Evolutionary conservation across 2,113 vertebrate species (phyloP).

Genomic region (Toxotes chatareus): DNA sequence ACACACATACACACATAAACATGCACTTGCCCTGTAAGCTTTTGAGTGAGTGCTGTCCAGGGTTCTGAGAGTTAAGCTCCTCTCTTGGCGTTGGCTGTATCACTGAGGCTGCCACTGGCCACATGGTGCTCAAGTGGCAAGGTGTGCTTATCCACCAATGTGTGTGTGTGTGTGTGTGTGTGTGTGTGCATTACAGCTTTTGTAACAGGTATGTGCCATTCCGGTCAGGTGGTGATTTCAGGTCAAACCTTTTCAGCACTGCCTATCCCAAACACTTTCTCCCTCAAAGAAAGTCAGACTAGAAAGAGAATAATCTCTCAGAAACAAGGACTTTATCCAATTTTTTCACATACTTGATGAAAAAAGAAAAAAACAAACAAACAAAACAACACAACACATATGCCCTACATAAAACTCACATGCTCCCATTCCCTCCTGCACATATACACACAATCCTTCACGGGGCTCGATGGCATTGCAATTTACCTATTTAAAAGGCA

Average conservation of each 20-base stretch:
- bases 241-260: conserved; percentile 33
- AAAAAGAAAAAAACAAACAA: no score
- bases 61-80: conserved; percentile 70
- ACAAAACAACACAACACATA: no score
- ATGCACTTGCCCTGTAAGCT: conserved; percentile 56
- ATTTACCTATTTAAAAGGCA: conserved; percentile 45
- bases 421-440: neutral
- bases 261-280: conserved; percentile 44
- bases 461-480: neutral
- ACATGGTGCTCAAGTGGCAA: conserved; percentile 58
- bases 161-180: neutral
- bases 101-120: conserved; percentile 61
- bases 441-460: neutral
- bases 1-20: conserved; percentile 27
- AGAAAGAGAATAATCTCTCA: conserved; percentile 43
- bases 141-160: neutral
- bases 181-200: conserved; percentile 36
- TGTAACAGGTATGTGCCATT: conserved; percentile 43
- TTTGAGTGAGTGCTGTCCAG: conserved; percentile 70
- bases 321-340: conserved; percentile 27
- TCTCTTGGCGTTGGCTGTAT: conserved; percentile 60
- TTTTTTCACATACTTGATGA: conserved; percentile 18
- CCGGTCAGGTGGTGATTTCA: conserved; percentile 42
- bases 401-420: neutral
- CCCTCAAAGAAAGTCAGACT: conserved; percentile 37